These are phyloP conservation scores for Scomber colias DNA, from an alignment of 2,113 vertebrate species.

Conservation along the genomic window DNA sequence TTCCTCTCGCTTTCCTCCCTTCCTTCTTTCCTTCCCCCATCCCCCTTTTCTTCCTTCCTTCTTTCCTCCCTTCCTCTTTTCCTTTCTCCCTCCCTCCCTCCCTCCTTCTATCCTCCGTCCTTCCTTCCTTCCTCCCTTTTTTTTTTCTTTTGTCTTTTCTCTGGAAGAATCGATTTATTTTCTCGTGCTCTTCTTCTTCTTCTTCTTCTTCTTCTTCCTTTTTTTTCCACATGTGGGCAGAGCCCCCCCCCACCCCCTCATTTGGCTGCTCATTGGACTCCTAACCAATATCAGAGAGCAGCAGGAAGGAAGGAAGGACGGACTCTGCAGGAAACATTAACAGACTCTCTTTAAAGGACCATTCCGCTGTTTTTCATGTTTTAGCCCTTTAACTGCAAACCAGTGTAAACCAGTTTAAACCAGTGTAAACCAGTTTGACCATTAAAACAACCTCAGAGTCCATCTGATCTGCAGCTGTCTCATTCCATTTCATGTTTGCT, in stretches of 20 bases:
- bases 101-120: no score
- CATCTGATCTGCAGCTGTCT: neutral
- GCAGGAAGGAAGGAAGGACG: neutral
- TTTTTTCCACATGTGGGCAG: conserved; percentile 4
- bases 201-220: no score
- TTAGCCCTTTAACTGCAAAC: conserved; percentile 33
- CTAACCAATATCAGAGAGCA: conserved; percentile 62
- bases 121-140: no score
- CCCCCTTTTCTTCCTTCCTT: no score
- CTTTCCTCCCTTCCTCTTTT: no score
- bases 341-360: conserved; percentile 29
- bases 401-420: neutral
- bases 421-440: neutral
- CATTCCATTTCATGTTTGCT: no score
- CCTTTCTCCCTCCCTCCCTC: no score
- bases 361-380: conserved; percentile 22
- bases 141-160: no score
- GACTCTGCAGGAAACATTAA: neutral
- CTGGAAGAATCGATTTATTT: no score
- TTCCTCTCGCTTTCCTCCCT: no score
- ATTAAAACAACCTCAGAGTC: conserved; percentile 53
- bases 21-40: no score
- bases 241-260: conserved; percentile 3
- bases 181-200: neutral
- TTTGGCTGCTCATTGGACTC: conserved; percentile 55